Evolutionary conservation across 2,888 invertebrate genomes (phyloP).

Genomic region (Drosophila conformis): DNA sequence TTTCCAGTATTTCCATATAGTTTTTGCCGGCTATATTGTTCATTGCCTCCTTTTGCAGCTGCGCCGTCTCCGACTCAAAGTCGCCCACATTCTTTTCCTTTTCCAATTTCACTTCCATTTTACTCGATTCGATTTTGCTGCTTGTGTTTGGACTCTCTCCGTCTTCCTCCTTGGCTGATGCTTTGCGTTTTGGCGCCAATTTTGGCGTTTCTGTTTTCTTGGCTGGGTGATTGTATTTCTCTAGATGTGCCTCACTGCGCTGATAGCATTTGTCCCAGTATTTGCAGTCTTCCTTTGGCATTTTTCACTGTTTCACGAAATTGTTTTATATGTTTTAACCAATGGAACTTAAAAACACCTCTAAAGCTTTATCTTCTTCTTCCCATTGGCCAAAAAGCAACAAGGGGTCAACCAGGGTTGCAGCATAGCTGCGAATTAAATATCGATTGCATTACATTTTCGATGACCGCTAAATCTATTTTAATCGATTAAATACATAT

Average conservation of each 20-base stretch:
- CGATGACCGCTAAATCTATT: neutral
- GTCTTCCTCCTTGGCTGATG: conserved; percentile 31
- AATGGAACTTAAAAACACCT: conserved; percentile 5
- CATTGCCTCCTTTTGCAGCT: conserved; percentile 72
- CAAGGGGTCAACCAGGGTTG: conserved; percentile 12
- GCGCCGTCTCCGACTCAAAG: conserved; percentile 64
- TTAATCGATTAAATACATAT: neutral
- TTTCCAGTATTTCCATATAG: conserved; percentile 78
- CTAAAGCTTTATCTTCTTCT: conserved; percentile 37
- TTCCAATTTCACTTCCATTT: conserved; percentile 29
- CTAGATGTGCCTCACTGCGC: conserved; percentile 90
- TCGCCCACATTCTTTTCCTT: conserved; percentile 31
- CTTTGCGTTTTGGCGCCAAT: conserved; percentile 69
- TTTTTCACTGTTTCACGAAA: conserved; percentile 32
- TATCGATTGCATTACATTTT: conserved; percentile 5
- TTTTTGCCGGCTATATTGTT: conserved; percentile 78
- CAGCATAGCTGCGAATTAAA: neutral
- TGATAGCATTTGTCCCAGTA: conserved; percentile 93
- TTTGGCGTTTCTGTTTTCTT: conserved; percentile 67
- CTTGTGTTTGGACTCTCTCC: conserved; percentile 27
- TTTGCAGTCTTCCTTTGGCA: conserved; percentile 88
- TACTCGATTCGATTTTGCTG: conserved; percentile 11
- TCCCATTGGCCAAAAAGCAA: conserved; percentile 6
- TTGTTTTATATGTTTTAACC: neutral
- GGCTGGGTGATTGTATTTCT: conserved; percentile 91